Evolutionary conservation across 35 echinoderm and acorn worm genomes (phyloP).

Genomic region (Hemicentrotus pulcherrimus): DNA sequence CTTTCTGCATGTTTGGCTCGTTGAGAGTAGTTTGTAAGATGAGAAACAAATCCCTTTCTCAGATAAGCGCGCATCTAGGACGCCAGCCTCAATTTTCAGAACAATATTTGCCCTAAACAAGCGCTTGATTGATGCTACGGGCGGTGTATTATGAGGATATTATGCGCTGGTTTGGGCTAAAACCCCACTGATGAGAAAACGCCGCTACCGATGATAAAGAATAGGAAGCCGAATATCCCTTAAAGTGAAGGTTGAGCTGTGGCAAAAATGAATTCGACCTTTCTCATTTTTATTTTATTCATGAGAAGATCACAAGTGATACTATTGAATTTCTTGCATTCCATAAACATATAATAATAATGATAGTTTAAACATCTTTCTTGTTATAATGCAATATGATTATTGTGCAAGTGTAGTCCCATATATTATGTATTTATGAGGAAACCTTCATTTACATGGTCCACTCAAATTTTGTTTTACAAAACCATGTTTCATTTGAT

Average conservation of each 20-base stretch:
- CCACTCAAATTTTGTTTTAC: no score
- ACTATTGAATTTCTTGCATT: no score
- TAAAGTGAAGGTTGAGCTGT: not conserved
- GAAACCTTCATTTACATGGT: no score
- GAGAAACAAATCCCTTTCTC: not conserved
- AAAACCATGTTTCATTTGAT: no score
- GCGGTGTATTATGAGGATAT: not conserved
- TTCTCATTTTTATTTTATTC: no score
- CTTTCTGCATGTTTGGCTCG: not conserved
- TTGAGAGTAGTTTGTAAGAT: not conserved
- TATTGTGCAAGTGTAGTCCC: no score
- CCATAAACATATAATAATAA: no score
- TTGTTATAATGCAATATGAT: no score
- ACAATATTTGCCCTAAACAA: constrained; percentile 13
- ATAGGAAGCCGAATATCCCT: not conserved
- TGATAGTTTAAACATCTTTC: no score
- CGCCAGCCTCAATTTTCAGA: not conserved
- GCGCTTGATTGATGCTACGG: not conserved
- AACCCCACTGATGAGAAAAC: not conserved
- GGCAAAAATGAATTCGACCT: no score
- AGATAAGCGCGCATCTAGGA: not conserved
- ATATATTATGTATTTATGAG: no score
- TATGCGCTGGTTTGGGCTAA: not conserved
- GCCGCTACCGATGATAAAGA: not conserved
- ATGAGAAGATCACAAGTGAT: no score